A percentile compares a stretch with the other conserved stretches of the same genome.
phyloP scores from a whole-genome alignment of 2,113 vertebrate species.

The Odocoileus hemionus region DNA sequence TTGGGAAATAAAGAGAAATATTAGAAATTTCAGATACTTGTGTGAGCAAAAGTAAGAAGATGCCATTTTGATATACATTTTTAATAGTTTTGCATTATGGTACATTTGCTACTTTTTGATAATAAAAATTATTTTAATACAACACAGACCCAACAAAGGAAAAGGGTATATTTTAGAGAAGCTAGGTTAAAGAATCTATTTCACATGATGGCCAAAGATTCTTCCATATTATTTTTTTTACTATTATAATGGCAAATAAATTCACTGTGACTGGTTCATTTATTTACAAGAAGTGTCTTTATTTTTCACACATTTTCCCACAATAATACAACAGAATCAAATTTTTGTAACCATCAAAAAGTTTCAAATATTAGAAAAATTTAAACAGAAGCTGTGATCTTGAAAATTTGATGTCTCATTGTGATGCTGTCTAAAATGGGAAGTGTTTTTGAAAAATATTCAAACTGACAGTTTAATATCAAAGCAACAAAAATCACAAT shows the following conservation, averaged over 20 bases:
- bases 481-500: background rate
- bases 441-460: background rate
- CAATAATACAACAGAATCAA: background rate
- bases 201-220: background rate
- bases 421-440: background rate
- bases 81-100: background rate
- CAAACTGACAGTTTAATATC: background rate
- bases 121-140: background rate
- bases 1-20: background rate
- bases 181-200: background rate
- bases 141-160: background rate
- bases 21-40: background rate
- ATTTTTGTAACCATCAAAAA: background rate
- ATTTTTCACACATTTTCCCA: background rate
- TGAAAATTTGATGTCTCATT: background rate
- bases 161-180: background rate
- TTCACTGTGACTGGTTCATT: background rate
- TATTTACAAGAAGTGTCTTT: background rate
- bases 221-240: background rate
- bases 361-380: background rate
- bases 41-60: background rate
- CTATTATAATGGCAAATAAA: background rate
- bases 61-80: background rate
- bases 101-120: background rate
- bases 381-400: background rate